Evolutionary conservation across 2,113 vertebrate species (phyloP), one percentile per base, ranked within the genome.

Genomic region (Tetrax tetrax): DNA sequence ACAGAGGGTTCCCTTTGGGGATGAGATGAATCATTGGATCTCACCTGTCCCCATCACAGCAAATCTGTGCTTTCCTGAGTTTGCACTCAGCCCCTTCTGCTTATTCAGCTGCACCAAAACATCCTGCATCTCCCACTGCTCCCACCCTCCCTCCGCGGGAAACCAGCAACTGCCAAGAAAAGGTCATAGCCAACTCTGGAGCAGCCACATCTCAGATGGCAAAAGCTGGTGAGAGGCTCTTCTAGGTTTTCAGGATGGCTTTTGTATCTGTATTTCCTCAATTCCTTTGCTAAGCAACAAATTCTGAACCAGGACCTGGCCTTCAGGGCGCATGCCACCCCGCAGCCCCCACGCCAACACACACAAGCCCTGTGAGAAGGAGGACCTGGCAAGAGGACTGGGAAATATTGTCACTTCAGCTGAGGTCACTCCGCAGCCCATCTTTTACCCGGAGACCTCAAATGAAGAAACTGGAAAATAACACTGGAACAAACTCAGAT

Each of bases 371-470:
- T 60, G 22, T 0, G 0, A 86, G 86, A 78, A 93, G 91, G 64
- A 96, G 38, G 29, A 82, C 29, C 76, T 96, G 96, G 88, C 92
- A 95, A 59, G 79, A 59, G 60, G 60, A 90, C 64, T 87, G 38
- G 90, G 96, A 96, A 94, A 96, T 87, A 81, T 51, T 95, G 94
- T 96, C 90, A 48, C 88, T 96, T 89, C 77, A 56, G 64, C 77
- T 97, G 95, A 96, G 91, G 69, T 96, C 95, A 96, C 86, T 41
- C 56, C 18, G 2, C 80, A 95, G 83, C 83, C 89, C 74, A 48
- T 71, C 92, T 93, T 91, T 72, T 79, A 84, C 83, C 92, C 92
- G 69, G 86, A 89, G 92, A 95, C 48, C 57, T 93, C 74, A 65
- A 81, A 87, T 76, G 69, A 79, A 95, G 80, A 78, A 87, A 90